Percentiles rank a stretch among this genome's conserved stretches.
These are phyloP conservation scores for Plodia interpunctella DNA, from an alignment of 1,140 invertebrate species.

Conservation along the genomic window DNA sequence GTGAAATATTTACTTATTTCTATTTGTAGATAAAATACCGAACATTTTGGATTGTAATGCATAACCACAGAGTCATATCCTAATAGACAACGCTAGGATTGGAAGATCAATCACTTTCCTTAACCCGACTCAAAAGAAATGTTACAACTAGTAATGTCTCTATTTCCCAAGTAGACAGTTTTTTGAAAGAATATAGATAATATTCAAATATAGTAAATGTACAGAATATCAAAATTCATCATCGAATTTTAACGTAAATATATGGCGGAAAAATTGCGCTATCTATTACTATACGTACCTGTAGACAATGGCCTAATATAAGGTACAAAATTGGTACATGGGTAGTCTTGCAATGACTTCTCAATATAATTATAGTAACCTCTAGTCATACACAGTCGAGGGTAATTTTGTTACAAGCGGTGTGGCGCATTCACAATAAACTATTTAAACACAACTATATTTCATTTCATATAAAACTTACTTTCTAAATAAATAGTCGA, in stretches of 20 bases:
- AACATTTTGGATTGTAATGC: neutral
- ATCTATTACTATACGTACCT: neutral
- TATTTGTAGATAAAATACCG: neutral
- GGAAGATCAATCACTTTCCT: neutral
- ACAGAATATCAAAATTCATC: too few relatives aligned
- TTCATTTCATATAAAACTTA: constrained; percentile 31
- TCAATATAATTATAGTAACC: constrained; percentile 3
- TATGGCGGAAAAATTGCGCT: neutral
- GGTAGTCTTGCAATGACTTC: neutral
- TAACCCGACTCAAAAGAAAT: neutral
- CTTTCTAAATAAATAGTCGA: constrained; percentile 18
- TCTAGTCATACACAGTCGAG: constrained; percentile 14
- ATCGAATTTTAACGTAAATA: neutral
- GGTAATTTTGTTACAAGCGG: constrained; percentile 19
- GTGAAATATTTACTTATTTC: neutral
- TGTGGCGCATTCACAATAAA: constrained; percentile 18
- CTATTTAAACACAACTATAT: constrained; percentile 36
- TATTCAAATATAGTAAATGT: too few relatives aligned
- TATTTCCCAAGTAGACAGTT: too few relatives aligned
- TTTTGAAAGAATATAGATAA: too few relatives aligned
- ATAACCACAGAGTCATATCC: neutral
- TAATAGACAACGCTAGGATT: neutral
- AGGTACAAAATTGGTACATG: neutral
- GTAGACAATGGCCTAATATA: neutral
- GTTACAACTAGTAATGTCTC: too few relatives aligned